Evolutionary conservation across 2,113 vertebrate genomes (phyloP).

Genomic region (Polypterus senegalus): DNA sequence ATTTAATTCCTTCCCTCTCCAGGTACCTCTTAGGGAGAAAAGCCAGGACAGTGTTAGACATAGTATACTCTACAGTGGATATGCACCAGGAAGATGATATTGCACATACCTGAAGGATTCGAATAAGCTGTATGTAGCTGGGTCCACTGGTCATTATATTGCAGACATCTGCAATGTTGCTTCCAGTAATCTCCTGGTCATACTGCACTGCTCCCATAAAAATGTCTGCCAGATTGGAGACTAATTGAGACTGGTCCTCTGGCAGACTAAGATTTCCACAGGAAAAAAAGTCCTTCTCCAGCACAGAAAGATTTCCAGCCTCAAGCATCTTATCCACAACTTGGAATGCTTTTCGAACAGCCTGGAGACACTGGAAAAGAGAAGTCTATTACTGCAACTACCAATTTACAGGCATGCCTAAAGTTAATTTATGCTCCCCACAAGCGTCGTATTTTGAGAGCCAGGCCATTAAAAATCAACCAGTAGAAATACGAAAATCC

Average conservation of each 20-base stretch:
- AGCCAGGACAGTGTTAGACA: not conserved
- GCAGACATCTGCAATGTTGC: conserved; percentile 47
- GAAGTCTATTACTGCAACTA: too few relatives aligned
- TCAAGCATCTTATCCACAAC: conserved; percentile 37
- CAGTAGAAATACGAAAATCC: not conserved
- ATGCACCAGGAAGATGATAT: too few relatives aligned
- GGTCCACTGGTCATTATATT: conserved; percentile 36
- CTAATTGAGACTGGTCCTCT: conserved; percentile 42
- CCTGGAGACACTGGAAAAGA: conserved; percentile 41
- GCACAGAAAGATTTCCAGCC: conserved; percentile 11
- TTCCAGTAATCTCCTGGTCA: conserved; percentile 41
- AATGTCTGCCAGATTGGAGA: conserved; percentile 54
- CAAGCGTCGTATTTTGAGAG: not conserved
- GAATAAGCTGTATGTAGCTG: conserved; percentile 34
- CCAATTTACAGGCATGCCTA: too few relatives aligned
- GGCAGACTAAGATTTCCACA: conserved; percentile 36
- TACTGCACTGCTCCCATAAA: conserved; percentile 64
- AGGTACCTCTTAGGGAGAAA: conserved; percentile 36
- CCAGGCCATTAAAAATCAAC: not conserved
- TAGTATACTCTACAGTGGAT: too few relatives aligned
- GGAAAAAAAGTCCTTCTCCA: conserved; percentile 47
- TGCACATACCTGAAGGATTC: conserved; percentile 37
- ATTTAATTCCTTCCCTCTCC: conserved; percentile 26
- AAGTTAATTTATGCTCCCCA: too few relatives aligned
- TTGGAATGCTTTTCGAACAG: conserved; percentile 42